Base-by-base conservation (phyloP, 1,140 invertebrate genomes). In the Phymastichus coffea region DNA sequence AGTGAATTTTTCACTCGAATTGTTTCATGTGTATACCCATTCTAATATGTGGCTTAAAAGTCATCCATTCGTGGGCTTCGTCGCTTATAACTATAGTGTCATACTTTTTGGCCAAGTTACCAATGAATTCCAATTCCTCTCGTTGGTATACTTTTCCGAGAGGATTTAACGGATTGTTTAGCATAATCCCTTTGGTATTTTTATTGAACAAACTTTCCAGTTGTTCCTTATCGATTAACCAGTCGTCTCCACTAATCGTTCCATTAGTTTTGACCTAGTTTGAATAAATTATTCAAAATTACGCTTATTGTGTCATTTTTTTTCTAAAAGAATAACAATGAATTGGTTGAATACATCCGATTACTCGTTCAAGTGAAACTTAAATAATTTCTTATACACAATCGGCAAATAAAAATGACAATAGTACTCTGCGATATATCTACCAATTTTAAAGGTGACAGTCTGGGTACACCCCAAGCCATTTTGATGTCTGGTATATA, bases 61-160 rank as follows among this genome's bases (percentile, higher is more conserved):
- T 89, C 67, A 99, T 86, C 92, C 94, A 98, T 79, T 99, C 97
- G 66, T 99, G 99, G 1, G 99, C 97, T 79, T 99, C 97, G 80
- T 99, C 97, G 6, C 92, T 88, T 15, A 99, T 80, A 52, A 94
- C 95, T 2, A 99, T 76, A 3, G 91, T 88, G 76, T 99, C 89
- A 84, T 93, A 89, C 72, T 98, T 95, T 69, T 91, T 92, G 69
- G 94, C 97, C 33, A 99, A 79, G 67, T 87, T 71, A 0, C 92
- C 95, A 65, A 99, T 93, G 53, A 87, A 78, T 63, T 90, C 80
- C 52, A 93, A 70, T 72, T 94, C 91, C 12, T 85, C 72, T 2
- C 74, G 63, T 2, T 82, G 86, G 67, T 91, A 92, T 25, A 97
- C 93, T 81, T 98, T 98, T 38, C 95, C 95, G 2, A 95, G 73